phyloP scores from a whole-genome alignment of 2,113 vertebrate genomes.

The Tupaia tana region DNA sequence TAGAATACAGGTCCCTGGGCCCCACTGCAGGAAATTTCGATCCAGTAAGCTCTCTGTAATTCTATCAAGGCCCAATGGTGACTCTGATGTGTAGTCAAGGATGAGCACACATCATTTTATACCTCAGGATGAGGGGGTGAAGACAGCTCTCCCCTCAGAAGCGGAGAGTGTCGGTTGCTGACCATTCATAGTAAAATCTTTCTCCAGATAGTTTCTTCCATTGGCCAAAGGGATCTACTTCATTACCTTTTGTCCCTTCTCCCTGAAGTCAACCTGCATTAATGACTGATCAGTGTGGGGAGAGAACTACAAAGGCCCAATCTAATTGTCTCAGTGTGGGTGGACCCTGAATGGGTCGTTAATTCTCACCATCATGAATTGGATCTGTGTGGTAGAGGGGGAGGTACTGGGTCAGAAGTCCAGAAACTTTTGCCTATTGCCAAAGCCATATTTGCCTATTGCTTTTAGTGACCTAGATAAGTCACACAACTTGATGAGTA shows the following conservation, averaged over 20 bases:
- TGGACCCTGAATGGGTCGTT: not conserved
- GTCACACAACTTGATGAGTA: not conserved
- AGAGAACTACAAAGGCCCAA: not conserved
- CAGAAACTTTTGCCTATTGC: not conserved
- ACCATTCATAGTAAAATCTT: not conserved
- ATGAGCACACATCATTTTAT: not conserved
- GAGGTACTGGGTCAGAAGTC: not conserved
- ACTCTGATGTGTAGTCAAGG: not conserved
- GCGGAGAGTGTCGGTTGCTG: not conserved
- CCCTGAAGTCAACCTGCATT: not conserved
- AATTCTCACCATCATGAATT: not conserved
- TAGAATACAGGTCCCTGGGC: not conserved
- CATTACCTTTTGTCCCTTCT: not conserved
- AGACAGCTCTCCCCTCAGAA: not conserved
- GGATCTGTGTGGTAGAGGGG: rapidly evolving
- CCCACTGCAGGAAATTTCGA: not conserved
- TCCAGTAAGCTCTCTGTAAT: not conserved
- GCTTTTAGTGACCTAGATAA: not conserved
- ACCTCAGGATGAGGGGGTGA: rapidly evolving
- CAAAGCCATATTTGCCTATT: not conserved
- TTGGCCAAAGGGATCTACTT: not conserved
- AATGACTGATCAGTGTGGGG: not conserved
- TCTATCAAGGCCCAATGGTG: not conserved
- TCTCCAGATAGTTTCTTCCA: not conserved
- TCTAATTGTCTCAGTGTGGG: not conserved